phyloP scores from a whole-genome alignment of 2,888 invertebrate species.

The Pandemis corylana region DNA sequence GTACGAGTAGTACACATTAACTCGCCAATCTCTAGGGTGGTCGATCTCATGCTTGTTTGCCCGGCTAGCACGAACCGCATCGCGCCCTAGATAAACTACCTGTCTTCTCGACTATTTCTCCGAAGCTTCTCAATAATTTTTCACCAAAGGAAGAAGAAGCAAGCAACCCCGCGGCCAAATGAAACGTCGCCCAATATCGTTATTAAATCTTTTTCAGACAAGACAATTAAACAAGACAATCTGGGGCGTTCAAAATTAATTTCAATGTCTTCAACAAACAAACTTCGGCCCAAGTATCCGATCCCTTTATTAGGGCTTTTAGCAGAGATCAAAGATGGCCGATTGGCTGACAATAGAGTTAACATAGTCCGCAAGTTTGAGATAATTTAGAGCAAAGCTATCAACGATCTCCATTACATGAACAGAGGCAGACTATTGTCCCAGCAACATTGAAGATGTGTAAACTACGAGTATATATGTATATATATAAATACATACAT shows the following conservation, averaged over 20 bases:
- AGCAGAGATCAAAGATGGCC: slow-evolving; percentile 14
- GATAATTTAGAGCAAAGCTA: background rate
- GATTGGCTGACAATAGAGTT: background rate
- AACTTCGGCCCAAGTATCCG: background rate
- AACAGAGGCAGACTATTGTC: background rate
- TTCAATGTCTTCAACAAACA: slow-evolving; percentile 16
- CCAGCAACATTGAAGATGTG: too few relatives aligned
- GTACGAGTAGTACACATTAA: too few relatives aligned
- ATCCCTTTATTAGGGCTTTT: background rate
- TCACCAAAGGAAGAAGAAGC: too few relatives aligned
- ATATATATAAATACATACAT: too few relatives aligned
- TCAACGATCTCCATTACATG: background rate
- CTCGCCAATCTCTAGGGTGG: too few relatives aligned
- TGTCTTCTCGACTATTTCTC: too few relatives aligned
- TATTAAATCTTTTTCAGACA: background rate
- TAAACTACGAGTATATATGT: too few relatives aligned
- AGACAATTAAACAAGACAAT: slow-evolving; percentile 4
- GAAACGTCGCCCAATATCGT: background rate
- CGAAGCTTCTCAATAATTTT: too few relatives aligned
- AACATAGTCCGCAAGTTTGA: background rate
- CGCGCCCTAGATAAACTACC: too few relatives aligned
- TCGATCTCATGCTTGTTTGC: too few relatives aligned
- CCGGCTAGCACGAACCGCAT: too few relatives aligned
- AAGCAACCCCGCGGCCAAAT: too few relatives aligned
- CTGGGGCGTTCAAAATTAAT: background rate